Percentiles rank a stretch among this genome's conserved stretches.
These are phyloP conservation scores for Remorina albescens DNA, from an alignment of 2,797 vertebrate genomes.

Conservation along the genomic window DNA sequence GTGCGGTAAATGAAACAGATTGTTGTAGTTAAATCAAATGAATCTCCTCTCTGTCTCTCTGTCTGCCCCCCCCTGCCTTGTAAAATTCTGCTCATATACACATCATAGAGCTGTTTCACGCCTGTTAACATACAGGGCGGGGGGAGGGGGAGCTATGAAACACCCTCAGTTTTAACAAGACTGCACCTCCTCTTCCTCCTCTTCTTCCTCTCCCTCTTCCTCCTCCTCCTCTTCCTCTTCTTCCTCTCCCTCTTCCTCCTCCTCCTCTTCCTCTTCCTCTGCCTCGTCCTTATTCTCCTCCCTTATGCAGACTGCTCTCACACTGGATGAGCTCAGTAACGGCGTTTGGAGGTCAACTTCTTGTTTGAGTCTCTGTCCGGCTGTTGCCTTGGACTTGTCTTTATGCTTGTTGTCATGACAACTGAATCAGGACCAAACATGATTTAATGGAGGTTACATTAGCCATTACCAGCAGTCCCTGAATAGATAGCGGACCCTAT, in stretches of 20 bases:
- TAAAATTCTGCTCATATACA: slow-evolving; percentile 51
- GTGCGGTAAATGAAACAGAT: slow-evolving; percentile 9
- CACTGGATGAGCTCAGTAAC: background rate
- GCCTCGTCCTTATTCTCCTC: slow-evolving; percentile 21
- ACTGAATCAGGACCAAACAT: slow-evolving; percentile 35
- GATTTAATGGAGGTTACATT: slow-evolving; percentile 24
- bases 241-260: slow-evolving; percentile 16
- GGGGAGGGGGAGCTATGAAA: slow-evolving; percentile 12
- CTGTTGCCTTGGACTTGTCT: slow-evolving; percentile 40
- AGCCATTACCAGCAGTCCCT: slow-evolving; percentile 15
- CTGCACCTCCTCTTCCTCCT: slow-evolving; percentile 24
- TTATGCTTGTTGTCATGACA: slow-evolving; percentile 63
- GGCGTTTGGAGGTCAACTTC: slow-evolving; percentile 7
- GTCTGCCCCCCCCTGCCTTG: slow-evolving; percentile 14
- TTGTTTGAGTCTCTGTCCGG: slow-evolving; percentile 25
- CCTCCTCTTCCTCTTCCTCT: too few species aligned
- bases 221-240: slow-evolving; percentile 14
- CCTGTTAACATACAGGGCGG: slow-evolving; percentile 47
- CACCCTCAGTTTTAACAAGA: slow-evolving; percentile 26
- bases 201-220: too few species aligned
- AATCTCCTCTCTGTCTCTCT: background rate
- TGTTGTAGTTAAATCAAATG: background rate
- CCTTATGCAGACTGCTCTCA: slow-evolving; percentile 19
- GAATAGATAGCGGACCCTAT: slow-evolving; percentile 1
- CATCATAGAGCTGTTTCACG: slow-evolving; percentile 51